These are phyloP conservation scores for Tor tambroides DNA, from an alignment of 2,113 vertebrate species.

Conservation along the genomic window DNA sequence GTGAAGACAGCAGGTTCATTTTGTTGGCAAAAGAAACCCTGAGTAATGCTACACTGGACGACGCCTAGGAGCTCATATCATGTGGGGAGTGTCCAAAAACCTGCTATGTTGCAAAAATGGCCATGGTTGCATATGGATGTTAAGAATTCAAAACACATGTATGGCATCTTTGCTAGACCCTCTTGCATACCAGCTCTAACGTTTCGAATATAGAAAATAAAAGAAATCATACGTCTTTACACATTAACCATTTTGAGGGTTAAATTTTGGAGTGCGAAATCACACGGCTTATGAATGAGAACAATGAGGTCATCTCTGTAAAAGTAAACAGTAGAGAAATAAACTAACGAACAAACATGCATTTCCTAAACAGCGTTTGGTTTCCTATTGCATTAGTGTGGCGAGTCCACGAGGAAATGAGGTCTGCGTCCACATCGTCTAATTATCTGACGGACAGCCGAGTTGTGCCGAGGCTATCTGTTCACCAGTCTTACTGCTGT, in stretches of 20 bases:
- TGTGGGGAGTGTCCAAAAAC: conserved; percentile 22
- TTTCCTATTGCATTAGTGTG: conserved; percentile 56
- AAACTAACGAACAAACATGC: conserved; percentile 83
- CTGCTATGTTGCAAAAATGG: conserved; percentile 9
- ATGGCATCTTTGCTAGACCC: neutral
- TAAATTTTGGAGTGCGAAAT: neutral
- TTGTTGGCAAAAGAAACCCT: conserved; percentile 79
- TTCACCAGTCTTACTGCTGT: conserved; percentile 86
- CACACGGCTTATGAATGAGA: conserved; percentile 22
- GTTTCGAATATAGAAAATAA: conserved; percentile 19
- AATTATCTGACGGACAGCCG: conserved; percentile 62
- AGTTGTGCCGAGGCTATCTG: conserved; percentile 69
- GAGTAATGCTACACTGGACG: conserved; percentile 71
- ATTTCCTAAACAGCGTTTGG: conserved; percentile 68
- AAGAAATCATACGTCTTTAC: neutral
- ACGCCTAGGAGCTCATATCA: neutral
- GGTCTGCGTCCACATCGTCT: conserved; percentile 66
- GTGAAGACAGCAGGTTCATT: conserved; percentile 62
- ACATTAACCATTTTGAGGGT: neutral
- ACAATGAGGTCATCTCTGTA: conserved; percentile 73
- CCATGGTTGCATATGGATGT: neutral
- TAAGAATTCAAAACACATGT: conserved; percentile 23
- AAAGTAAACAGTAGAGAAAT: conserved; percentile 69
- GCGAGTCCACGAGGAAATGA: conserved; percentile 57
- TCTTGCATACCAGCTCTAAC: neutral